Evolutionary conservation across 1,140 invertebrate species (phyloP), one percentile per base, ranked within the genome.

Genomic region (Drosophila dunni): DNA sequence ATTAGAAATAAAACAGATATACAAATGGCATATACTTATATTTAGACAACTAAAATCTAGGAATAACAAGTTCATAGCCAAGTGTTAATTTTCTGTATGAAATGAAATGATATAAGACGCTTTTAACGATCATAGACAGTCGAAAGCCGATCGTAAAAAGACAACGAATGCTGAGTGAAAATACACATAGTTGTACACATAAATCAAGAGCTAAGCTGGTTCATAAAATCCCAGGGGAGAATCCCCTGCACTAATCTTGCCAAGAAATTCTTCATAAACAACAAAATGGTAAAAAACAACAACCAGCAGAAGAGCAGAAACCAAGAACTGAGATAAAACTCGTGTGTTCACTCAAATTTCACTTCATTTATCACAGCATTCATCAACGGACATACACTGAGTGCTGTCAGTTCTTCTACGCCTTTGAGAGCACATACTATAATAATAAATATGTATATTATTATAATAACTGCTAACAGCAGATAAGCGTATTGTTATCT

Each of bases 351-450:
- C 53, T 57, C 29, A 45, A 57, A 67, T 48, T 50, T 67, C 42
- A 67, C 38, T 64, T 53, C 48, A 61, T 53, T 53, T 61, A 53
- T 57, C 64, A 67, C 10, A 38, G 38, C 29, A 40, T 40, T 13
- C 64, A 57, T 67, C 64, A 67, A 48, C 53, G 44, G 51, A 36
- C 48, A 33, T 33, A 51, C 48, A 50, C 9, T 50, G 4, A 11
- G 48, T 11, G 48, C 20, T 50, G 44, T 46, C 44, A 46, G 44
- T 46, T 46, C 48, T 51, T 33, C 20, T 51, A 29, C 48, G 7
- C 5, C 44, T 46, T 20, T 17, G 15, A 20, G 17, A 20, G 17
- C 2, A 20, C 2, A 20, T 20, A 20, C 17, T 20, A 20, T 20
- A n/a, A 13, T 13, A 11, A 42, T 5, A 42, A 42, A 13, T n/a